Percentiles rank a stretch among this genome's conserved stretches.
Conservation (phyloP, 2,888 invertebrate genomes). For the Cerceris rybyensis region DNA sequence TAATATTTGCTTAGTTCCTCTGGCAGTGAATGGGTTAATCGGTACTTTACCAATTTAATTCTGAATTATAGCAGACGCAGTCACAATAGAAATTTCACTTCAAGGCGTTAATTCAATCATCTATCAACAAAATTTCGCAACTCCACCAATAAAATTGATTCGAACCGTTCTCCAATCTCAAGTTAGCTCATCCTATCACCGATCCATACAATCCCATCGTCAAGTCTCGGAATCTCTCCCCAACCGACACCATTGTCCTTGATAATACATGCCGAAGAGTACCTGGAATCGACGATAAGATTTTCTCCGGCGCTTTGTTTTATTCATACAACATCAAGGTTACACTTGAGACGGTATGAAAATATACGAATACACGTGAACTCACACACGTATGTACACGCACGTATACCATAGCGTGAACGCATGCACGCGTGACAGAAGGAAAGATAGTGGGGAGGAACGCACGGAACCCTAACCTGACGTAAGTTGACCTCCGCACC, state of each 20-base stretch:
- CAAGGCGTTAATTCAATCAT: too few relatives aligned
- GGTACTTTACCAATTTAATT: neutral
- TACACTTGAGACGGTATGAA: neutral
- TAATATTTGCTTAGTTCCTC: too few relatives aligned
- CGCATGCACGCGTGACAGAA: constrained; percentile 55
- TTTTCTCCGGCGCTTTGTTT: neutral
- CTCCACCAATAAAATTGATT: too few relatives aligned
- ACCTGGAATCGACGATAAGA: neutral
- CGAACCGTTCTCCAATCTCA: too few relatives aligned
- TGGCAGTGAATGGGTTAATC: too few relatives aligned
- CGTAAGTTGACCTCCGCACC: constrained; percentile 79
- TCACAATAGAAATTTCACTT: too few relatives aligned
- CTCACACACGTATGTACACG: neutral
- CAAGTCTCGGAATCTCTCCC: too few relatives aligned
- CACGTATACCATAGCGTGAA: constrained; percentile 18
- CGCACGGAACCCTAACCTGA: constrained; percentile 76
- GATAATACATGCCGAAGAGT: neutral
- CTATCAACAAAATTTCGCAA: too few relatives aligned
- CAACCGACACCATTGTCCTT: too few relatives aligned
- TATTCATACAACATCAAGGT: neutral
- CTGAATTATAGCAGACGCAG: neutral
- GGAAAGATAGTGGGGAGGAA: constrained; percentile 41
- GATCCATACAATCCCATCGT: too few relatives aligned
- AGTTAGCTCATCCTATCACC: too few relatives aligned
- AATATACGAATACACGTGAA: neutral